A percentile compares a stretch with the other conserved stretches of the same genome.
phyloP scores from a whole-genome alignment of 2,888 invertebrate genomes.

The Synergus japonicus region DNA sequence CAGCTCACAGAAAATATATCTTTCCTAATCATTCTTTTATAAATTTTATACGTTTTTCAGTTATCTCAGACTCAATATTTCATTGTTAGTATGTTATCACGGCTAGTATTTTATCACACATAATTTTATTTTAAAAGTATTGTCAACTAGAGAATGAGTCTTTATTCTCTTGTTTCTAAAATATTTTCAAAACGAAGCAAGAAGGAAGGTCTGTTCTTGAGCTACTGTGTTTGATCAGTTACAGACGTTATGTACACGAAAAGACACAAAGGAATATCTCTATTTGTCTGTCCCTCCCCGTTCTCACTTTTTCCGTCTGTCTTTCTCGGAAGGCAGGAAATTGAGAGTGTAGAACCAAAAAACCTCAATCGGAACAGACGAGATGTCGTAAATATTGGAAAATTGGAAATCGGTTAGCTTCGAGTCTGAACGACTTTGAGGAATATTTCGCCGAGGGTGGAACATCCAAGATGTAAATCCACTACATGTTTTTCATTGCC shows the following conservation, averaged over 20 bases:
- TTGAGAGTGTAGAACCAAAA: slow-evolving; percentile 24
- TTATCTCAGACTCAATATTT: neutral
- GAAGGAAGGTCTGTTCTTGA: neutral
- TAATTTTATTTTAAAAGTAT: too few relatives aligned
- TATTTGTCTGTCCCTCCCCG: neutral
- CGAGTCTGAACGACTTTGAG: slow-evolving; percentile 9
- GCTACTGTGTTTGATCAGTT: neutral
- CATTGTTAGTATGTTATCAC: too few relatives aligned
- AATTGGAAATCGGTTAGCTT: slow-evolving; percentile 68
- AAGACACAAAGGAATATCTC: slow-evolving; percentile 4
- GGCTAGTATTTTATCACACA: too few relatives aligned
- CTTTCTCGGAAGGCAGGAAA: slow-evolving; percentile 23
- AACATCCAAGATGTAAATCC: slow-evolving; percentile 39
- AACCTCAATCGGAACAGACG: slow-evolving; percentile 24
- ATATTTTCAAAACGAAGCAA: too few relatives aligned
- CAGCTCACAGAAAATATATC: neutral
- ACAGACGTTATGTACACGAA: slow-evolving; percentile 9
- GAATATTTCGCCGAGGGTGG: slow-evolving; percentile 4
- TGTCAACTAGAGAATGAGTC: too few relatives aligned
- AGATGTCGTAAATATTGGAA: slow-evolving; percentile 65
- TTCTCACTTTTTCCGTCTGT: neutral
- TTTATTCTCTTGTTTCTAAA: too few relatives aligned
- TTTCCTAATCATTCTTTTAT: neutral
- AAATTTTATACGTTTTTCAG: neutral
- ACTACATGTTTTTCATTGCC: neutral